Base-by-base conservation (phyloP, 2,888 invertebrate genomes). In the Caenorhabditis sulstoni region DNA sequence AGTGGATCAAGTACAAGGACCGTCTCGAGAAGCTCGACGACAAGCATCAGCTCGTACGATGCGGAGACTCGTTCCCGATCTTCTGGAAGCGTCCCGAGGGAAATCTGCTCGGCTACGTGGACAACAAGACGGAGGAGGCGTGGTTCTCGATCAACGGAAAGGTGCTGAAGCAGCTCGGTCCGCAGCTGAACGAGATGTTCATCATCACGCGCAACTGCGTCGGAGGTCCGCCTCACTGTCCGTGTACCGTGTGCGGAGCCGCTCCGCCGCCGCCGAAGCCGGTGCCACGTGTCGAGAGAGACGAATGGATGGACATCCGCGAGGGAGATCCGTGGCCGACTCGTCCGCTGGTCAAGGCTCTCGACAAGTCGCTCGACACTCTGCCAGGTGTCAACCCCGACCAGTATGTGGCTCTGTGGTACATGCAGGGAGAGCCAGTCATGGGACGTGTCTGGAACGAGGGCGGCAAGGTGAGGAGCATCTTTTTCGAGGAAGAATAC, bases 381-480 rank as follows among this genome's bases (percentile, higher is more conserved):
- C 52, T 87, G 49, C 73, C 87, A 12, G 87, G 86, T 20, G 81
- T 87, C 68, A 81, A 79, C 44, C 78, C 87, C 45, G 88, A 88
- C 41, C 88, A 88, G 68, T 88, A 84, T 73, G 87, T 88, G 11
- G 88, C 88, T 8, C 84, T 88, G 41, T 88, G 88, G 88, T 88
- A 88, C 79, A 78, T 76, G 79, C 75, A 80, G 75, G 81, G 88
- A 62, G 85, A 87, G 66, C 88, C 88, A 11, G 87, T 88, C 62
- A 88, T 88, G 88, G 88, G 87, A 18, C 85, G 88, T 35, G 81
- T 87, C 59, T 88, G 87, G 87, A 87, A 87, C 79, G 87, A 88
- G 67, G 70, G 71, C 11, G 88, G 88, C 66, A 87, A 86, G 78
- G 82, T 82, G 12, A 57, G 35, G 14, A 41, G n/a, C n/a, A n/a